A percentile compares a stretch with the other conserved stretches of the same genome.
These are phyloP conservation scores for Platichthys flesus DNA, from an alignment of 2,113 vertebrate species.

Conservation along the genomic window DNA sequence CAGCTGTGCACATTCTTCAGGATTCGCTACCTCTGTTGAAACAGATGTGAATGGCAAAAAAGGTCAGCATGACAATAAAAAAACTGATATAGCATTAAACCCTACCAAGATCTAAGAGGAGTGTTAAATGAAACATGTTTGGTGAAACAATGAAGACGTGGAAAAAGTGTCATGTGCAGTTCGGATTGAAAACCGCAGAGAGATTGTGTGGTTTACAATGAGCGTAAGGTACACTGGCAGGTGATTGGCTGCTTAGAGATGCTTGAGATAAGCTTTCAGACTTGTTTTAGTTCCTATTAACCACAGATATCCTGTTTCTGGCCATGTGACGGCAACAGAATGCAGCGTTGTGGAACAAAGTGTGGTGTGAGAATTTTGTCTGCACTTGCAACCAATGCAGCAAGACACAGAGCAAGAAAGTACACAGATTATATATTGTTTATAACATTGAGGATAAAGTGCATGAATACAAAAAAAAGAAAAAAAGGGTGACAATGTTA, in stretches of 20 bases:
- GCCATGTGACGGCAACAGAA: slow-evolving; percentile 74
- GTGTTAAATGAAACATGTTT: slow-evolving; percentile 28
- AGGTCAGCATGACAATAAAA: slow-evolving; percentile 15
- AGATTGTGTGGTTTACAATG: slow-evolving; percentile 67
- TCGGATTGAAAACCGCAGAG: slow-evolving; percentile 62
- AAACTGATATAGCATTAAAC: neutral
- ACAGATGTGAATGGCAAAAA: neutral
- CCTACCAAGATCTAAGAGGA: neutral
- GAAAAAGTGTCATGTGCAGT: slow-evolving; percentile 65
- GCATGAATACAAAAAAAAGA: neutral
- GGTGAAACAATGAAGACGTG: slow-evolving; percentile 38
- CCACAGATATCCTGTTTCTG: slow-evolving; percentile 90
- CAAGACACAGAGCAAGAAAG: slow-evolving; percentile 3
- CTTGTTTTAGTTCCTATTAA: slow-evolving; percentile 81
- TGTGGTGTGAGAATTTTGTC: slow-evolving; percentile 28
- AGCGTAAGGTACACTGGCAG: slow-evolving; percentile 71
- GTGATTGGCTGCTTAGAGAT: slow-evolving; percentile 78
- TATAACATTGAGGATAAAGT: neutral
- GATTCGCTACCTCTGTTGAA: slow-evolving; percentile 87
- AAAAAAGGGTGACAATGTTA: neutral
- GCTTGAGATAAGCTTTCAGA: slow-evolving; percentile 72
- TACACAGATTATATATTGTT: neutral
- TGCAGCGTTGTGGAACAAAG: slow-evolving; percentile 28
- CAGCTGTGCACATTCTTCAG: slow-evolving; percentile 90
- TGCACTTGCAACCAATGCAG: slow-evolving; percentile 21